Percentiles rank a stretch among this genome's conserved stretches.
Conservation (phyloP, 2,113 vertebrate species). For the Rana temporaria region DNA sequence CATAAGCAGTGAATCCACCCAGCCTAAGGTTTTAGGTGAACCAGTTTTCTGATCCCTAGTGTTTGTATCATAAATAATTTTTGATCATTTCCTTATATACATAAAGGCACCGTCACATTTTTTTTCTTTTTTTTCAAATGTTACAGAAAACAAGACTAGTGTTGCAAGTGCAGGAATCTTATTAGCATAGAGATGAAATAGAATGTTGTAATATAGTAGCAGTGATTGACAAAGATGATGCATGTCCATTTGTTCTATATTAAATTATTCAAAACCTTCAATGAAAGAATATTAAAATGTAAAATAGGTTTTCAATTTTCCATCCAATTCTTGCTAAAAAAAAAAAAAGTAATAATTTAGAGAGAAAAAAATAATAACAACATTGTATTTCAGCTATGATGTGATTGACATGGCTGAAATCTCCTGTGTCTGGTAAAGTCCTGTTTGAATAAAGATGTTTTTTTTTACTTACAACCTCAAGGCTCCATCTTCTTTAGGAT, state of each 20-base stretch:
- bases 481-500: slow-evolving; percentile 51
- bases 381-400: slow-evolving; percentile 55
- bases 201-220: slow-evolving; percentile 67
- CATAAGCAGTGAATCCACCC: too few species aligned
- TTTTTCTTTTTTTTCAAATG: not conserved
- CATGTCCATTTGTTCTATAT: slow-evolving; percentile 64
- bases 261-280: slow-evolving; percentile 69
- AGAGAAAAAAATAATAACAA: slow-evolving; percentile 65
- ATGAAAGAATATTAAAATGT: slow-evolving; percentile 65
- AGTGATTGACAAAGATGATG: slow-evolving; percentile 71
- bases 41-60: not conserved
- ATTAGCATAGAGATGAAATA: slow-evolving; percentile 76
- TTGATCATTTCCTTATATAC: not conserved
- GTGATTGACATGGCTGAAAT: slow-evolving; percentile 69
- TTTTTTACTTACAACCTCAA: slow-evolving; percentile 59
- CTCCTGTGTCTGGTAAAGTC: slow-evolving; percentile 61
- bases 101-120: not conserved
- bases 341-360: slow-evolving; percentile 70
- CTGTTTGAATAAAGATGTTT: slow-evolving; percentile 62
- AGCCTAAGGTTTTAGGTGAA: too few species aligned
- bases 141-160: slow-evolving; percentile 55
- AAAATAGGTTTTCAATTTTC: slow-evolving; percentile 72
- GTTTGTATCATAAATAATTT: not conserved
- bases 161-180: slow-evolving; percentile 65
- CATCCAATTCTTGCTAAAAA: slow-evolving; percentile 69